These are phyloP conservation scores for Odocoileus hemionus DNA, from an alignment of 2,113 vertebrate genomes.

Conservation along the genomic window DNA sequence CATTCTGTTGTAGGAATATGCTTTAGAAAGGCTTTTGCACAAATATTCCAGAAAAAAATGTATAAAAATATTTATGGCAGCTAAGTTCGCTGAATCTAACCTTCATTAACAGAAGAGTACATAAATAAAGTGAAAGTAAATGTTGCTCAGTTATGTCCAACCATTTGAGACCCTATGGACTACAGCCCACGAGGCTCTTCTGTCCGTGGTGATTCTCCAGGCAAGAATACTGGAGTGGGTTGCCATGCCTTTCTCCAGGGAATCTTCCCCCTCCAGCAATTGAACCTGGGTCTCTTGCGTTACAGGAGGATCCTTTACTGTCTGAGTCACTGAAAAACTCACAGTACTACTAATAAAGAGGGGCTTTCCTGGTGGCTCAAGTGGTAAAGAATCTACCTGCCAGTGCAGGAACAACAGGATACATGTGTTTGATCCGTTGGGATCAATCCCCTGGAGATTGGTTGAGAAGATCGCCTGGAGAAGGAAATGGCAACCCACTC, in stretches of 20 bases:
- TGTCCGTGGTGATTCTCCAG: not conserved
- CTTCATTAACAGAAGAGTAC: not conserved
- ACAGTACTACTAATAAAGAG: not conserved
- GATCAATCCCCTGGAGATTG: not conserved
- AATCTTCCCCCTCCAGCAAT: not conserved
- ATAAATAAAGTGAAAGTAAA: not conserved
- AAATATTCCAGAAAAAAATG: not conserved
- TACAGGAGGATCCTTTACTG: rapidly evolving
- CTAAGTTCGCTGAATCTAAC: not conserved
- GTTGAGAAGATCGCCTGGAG: not conserved
- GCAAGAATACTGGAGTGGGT: not conserved
- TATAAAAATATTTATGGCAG: not conserved
- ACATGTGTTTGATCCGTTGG: not conserved
- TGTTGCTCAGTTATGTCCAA: not conserved
- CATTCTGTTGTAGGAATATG: not conserved
- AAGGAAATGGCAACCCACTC: not conserved
- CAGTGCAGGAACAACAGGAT: not conserved
- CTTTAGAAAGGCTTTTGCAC: not conserved
- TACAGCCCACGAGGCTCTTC: not conserved
- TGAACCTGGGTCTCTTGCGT: not conserved
- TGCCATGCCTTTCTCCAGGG: not conserved
- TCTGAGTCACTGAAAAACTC: not conserved
- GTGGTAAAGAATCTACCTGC: not conserved
- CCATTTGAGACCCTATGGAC: not conserved
- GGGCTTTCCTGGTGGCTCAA: not conserved